A percentile compares a stretch with the other conserved stretches of the same genome.
Evolutionary conservation across 2,888 invertebrate species (phyloP).

Genomic region (Acanthopleura granulata): DNA sequence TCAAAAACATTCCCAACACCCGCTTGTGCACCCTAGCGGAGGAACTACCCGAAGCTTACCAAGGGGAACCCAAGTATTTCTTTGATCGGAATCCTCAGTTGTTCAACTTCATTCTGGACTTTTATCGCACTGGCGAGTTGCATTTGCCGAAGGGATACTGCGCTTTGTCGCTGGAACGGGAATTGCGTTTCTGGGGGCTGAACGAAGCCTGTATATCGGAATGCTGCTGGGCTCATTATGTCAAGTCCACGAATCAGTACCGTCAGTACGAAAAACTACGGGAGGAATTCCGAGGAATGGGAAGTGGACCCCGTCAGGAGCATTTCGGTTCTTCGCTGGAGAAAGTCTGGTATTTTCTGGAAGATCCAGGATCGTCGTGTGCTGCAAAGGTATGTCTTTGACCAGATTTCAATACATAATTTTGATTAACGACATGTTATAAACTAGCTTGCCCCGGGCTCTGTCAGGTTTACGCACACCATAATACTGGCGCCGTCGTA

Average conservation of each 20-base stretch:
- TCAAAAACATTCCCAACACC: neutral
- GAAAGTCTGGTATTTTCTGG: constrained; percentile 41
- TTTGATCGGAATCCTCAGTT: constrained; percentile 51
- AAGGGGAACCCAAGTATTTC: constrained; percentile 36
- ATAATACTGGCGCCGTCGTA: too few relatives aligned
- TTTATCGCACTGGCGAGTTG: constrained; percentile 43
- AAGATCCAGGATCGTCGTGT: constrained; percentile 40
- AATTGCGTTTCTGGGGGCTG: constrained; percentile 48
- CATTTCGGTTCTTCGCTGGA: constrained; percentile 10
- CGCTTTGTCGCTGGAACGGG: constrained; percentile 34
- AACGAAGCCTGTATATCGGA: constrained; percentile 34
- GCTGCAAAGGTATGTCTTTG: constrained; percentile 37
- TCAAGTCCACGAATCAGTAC: constrained; percentile 39
- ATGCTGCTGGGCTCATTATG: constrained; percentile 45
- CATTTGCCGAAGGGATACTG: constrained; percentile 47
- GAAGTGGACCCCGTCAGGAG: constrained; percentile 18
- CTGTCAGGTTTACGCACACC: too few relatives aligned
- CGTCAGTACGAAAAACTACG: constrained; percentile 35
- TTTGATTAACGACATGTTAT: too few relatives aligned
- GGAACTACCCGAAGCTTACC: neutral
- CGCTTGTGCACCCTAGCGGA: constrained; percentile 7
- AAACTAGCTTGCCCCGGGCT: too few relatives aligned
- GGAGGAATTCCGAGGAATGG: constrained; percentile 34
- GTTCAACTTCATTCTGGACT: constrained; percentile 45
- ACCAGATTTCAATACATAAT: too few relatives aligned